Evolutionary conservation across 2,888 invertebrate genomes (phyloP).

Genomic region (Tricholauxania praeusta): DNA sequence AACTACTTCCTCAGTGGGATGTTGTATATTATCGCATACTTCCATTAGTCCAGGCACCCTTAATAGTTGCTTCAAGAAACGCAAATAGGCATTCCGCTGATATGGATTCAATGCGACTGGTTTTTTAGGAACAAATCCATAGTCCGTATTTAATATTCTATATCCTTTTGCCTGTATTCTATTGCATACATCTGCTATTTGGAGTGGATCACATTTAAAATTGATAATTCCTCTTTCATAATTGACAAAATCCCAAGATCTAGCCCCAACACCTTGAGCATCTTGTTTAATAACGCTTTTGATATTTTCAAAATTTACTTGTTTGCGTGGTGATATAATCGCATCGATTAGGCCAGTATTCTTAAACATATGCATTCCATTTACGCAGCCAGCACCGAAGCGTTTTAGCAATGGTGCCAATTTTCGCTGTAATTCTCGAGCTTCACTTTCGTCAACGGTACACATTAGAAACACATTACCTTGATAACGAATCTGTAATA

Average conservation of each 20-base stretch:
- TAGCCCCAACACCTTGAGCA: conserved; percentile 47
- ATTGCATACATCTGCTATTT: conserved; percentile 42
- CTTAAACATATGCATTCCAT: conserved; percentile 47
- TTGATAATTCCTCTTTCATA: conserved; percentile 46
- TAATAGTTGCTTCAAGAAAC: conserved; percentile 47
- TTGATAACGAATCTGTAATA: conserved; percentile 48
- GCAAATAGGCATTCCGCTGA: conserved; percentile 44
- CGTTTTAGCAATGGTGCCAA: conserved; percentile 43
- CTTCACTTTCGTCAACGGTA: conserved; percentile 47
- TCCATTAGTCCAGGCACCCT: conserved; percentile 49
- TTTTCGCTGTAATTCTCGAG: conserved; percentile 43
- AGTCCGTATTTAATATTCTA: conserved; percentile 45
- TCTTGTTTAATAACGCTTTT: conserved; percentile 45
- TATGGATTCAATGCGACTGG: conserved; percentile 41
- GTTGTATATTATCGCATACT: conserved; percentile 55
- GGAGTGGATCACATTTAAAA: conserved; percentile 50
- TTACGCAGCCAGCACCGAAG: conserved; percentile 45
- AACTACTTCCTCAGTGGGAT: not conserved
- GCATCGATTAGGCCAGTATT: conserved; percentile 12
- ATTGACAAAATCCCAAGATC: conserved; percentile 44
- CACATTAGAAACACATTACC: conserved; percentile 47
- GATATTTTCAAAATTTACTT: conserved; percentile 41
- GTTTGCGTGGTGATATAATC: conserved; percentile 14
- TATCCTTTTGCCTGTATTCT: conserved; percentile 47
- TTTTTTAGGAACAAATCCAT: conserved; percentile 47